Conservation (phyloP, 2,113 vertebrate species). For the Lepus americanus region DNA sequence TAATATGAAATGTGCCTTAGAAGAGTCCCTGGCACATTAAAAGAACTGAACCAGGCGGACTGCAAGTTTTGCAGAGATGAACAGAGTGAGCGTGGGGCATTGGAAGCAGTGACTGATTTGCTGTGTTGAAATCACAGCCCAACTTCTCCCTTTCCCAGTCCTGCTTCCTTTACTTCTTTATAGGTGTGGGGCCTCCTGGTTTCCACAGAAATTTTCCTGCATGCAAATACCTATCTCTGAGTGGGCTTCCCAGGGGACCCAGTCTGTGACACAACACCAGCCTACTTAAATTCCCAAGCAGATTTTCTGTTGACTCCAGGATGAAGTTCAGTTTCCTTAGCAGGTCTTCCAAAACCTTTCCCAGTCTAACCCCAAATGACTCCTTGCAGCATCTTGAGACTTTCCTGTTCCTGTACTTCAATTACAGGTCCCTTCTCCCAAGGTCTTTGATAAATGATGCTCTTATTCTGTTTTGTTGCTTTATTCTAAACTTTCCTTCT, state of each 20-base stretch:
- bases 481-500: neutral
- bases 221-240: neutral
- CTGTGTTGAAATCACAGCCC: neutral
- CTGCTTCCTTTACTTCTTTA: neutral
- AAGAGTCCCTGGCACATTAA: neutral
- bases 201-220: neutral
- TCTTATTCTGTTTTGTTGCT: neutral
- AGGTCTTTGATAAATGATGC: neutral
- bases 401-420: neutral
- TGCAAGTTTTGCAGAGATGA: neutral
- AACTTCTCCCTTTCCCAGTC: neutral
- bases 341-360: neutral
- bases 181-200: neutral
- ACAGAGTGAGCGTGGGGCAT: too few species aligned
- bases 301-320: neutral
- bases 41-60: neutral
- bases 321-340: neutral
- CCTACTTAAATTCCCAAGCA: neutral
- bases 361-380: neutral
- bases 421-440: neutral
- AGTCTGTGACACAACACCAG: too few species aligned
- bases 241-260: neutral
- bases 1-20: neutral
- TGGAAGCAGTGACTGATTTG: neutral
- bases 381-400: neutral